Conservation (phyloP, 2,113 vertebrate genomes). For the Holacanthus passer region DNA sequence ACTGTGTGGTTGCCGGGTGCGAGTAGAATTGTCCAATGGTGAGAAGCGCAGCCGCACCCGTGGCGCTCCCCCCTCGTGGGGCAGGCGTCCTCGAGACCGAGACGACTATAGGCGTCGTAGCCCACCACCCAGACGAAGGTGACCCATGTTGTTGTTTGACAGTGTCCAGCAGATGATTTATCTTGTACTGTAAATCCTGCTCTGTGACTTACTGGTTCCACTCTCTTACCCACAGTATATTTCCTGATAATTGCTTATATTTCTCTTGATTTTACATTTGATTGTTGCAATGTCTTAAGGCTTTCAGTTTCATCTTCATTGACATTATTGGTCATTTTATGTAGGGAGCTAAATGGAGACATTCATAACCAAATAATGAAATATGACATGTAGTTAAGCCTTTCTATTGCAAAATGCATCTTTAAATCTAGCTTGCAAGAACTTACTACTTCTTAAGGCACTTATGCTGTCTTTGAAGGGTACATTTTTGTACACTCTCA, state of each 20-base stretch:
- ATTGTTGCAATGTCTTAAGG: conserved; percentile 55
- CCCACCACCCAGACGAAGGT: conserved; percentile 94
- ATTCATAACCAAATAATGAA: conserved; percentile 26
- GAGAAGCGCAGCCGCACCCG: conserved; percentile 96
- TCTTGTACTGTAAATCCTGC: conserved; percentile 30
- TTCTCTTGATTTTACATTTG: conserved; percentile 57
- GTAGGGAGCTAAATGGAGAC: conserved; percentile 1
- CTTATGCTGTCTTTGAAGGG: conserved; percentile 27
- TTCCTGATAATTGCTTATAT: conserved; percentile 58
- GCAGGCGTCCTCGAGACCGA: conserved; percentile 92
- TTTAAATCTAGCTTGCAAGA: conserved; percentile 40
- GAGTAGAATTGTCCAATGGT: conserved; percentile 96
- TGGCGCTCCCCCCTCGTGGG: conserved; percentile 95
- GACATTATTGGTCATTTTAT: conserved; percentile 69
- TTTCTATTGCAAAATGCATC: conserved; percentile 37
- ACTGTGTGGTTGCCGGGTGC: conserved; percentile 94
- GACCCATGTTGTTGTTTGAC: conserved; percentile 65
- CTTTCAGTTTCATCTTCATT: conserved; percentile 76
- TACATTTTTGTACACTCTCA: conserved; percentile 25
- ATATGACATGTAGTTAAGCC: conserved; percentile 1
- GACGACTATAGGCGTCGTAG: conserved; percentile 94
- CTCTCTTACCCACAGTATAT: conserved; percentile 58
- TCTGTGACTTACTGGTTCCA: conserved; percentile 44
- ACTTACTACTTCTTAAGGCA: conserved; percentile 27
- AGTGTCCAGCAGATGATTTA: conserved; percentile 20